Evolutionary conservation across 2,888 invertebrate species (phyloP), one percentile per base, ranked within the genome.

Genomic region (Meliscaeva auricollis): DNA sequence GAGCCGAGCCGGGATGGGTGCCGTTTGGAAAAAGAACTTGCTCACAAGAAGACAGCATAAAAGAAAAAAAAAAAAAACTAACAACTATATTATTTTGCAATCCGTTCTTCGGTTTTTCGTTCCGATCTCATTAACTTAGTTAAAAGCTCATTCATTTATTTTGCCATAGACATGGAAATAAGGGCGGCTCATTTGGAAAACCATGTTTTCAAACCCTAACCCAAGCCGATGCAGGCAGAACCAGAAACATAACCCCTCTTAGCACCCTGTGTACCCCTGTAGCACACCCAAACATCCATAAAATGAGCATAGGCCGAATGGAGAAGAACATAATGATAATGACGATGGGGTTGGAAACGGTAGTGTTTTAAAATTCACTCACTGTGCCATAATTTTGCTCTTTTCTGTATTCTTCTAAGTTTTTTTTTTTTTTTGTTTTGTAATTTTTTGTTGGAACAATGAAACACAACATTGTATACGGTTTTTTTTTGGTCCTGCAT

Each of bases 91-190:
- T 66, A 70, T 72, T 84, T 66, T 72, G 80, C 75, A 84, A 84
- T 80, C 84, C 84, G 79, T 84, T 84, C 56, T 84, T 79, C 64
- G 83, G 83, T 52, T 75, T 75, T 75, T 84, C 84, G 60, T 84
- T 84, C 79, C 84, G 79, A 84, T 84, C 80, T 84, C 84, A 84
- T 84, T 84, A 84, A 84, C 84, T 84, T 80, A 80, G 84, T 84
- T 84, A 84, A 84, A 84, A 80, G 75, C 75, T 79, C 80, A 66
- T 84, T 79, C 84, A 80, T 84, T 80, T 75, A 84, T 80, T 84
- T 70, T 79, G n/a, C 70, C 79, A 84, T 79, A 79, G 84, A 84
- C 84, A 84, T 84, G 79, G 80, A 76, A 84, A 84, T 84, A 75
- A 84, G 75, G 75, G 79, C 84, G 75, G 75, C 84, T 80, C 84